phyloP scores from a whole-genome alignment of 2,113 vertebrate genomes.

The Poeciliopsis turrubarensis region DNA sequence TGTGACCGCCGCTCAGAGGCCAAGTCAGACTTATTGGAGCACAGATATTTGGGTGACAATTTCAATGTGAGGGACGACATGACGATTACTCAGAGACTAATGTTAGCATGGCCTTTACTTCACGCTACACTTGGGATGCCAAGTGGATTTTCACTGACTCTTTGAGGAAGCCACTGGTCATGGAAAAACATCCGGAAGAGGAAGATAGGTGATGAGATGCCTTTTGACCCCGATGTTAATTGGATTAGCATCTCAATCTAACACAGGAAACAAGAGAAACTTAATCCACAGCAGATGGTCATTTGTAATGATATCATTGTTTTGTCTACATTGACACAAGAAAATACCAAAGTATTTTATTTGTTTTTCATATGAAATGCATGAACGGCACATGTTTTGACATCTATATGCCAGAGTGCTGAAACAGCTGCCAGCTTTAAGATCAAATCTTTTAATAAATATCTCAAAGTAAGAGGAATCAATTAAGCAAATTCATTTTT shows the following conservation, averaged over 20 bases:
- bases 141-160: constrained; percentile 56
- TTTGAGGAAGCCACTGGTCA: constrained; percentile 65
- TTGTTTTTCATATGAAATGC: constrained; percentile 33
- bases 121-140: constrained; percentile 75
- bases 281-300: constrained; percentile 25
- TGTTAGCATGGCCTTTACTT: constrained; percentile 71
- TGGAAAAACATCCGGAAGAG: constrained; percentile 60
- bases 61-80: constrained; percentile 56
- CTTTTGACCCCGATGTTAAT: constrained; percentile 72
- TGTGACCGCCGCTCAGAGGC: constrained; percentile 48
- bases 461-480: constrained; percentile 22
- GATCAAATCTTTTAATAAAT: constrained; percentile 16
- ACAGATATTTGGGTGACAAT: constrained; percentile 68
- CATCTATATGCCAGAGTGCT: neutral
- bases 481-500: neutral
- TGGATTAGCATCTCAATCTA: constrained; percentile 69
- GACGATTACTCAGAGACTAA: constrained; percentile 59
- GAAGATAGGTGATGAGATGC: constrained; percentile 60
- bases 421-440: constrained; percentile 38
- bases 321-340: constrained; percentile 23
- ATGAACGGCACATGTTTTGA: neutral
- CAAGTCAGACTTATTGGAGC: constrained; percentile 72
- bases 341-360: constrained; percentile 23
- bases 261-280: constrained; percentile 40
- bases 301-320: constrained; percentile 33